These are phyloP conservation scores for Periparus ater DNA, from an alignment of 2,797 vertebrate species.

Conservation along the genomic window DNA sequence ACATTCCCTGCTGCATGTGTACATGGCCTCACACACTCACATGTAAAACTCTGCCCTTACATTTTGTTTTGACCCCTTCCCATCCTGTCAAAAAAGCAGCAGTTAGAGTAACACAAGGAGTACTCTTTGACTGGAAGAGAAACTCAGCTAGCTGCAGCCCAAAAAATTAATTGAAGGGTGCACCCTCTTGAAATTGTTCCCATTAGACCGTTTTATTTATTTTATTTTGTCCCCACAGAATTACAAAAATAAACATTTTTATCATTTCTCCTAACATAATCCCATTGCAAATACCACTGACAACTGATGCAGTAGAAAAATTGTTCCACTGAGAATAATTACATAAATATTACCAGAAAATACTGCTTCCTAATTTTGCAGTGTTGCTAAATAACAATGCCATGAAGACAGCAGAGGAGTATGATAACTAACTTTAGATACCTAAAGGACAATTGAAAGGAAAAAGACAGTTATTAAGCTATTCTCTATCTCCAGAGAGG, in stretches of 20 bases:
- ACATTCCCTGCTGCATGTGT: accelerated
- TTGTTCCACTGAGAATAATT: constrained; percentile 7
- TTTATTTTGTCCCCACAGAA: neutral
- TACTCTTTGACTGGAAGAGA: neutral
- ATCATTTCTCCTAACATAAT: neutral
- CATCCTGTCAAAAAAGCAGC: neutral
- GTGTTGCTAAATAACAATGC: neutral
- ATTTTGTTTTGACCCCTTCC: neutral
- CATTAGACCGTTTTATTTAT: neutral
- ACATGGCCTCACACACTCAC: accelerated
- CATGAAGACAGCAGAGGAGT: neutral
- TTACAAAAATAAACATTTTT: neutral
- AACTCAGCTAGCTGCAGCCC: neutral
- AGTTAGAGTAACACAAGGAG: neutral
- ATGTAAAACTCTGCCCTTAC: neutral
- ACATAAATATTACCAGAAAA: constrained; percentile 11
- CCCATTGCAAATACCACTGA: neutral
- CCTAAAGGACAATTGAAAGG: neutral
- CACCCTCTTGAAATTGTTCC: neutral
- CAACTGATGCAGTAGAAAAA: neutral
- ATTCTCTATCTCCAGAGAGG: neutral
- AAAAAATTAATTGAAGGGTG: neutral
- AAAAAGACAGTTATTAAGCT: neutral
- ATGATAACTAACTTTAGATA: neutral
- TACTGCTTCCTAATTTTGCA: neutral